Evolutionary conservation across 2,888 invertebrate genomes (phyloP).

Genomic region (Dicycla oo): DNA sequence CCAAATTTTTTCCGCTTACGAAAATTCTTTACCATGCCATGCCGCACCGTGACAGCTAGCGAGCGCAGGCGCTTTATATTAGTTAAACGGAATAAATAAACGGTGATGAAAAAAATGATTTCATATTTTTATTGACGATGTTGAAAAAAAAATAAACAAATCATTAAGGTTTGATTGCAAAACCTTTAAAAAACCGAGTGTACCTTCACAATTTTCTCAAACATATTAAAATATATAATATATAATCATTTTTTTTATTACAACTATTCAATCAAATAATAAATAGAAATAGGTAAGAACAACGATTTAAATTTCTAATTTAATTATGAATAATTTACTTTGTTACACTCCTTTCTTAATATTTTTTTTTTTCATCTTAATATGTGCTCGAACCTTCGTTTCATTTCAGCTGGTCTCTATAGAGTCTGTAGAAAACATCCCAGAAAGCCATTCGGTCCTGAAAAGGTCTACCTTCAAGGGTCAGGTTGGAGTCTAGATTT

Average conservation of each 20-base stretch:
- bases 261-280: too few species aligned
- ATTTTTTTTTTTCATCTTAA: neutral
- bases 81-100: neutral
- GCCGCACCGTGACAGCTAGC: too few species aligned
- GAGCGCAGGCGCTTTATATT: too few species aligned
- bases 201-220: neutral
- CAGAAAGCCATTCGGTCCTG: constrained; percentile 64
- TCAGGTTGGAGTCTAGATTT: constrained; percentile 49
- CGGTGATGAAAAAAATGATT: neutral
- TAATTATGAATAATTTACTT: too few species aligned
- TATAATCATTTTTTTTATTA: too few species aligned
- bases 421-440: constrained; percentile 67
- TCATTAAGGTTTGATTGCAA: neutral
- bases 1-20: too few species aligned
- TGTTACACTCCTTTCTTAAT: neutral
- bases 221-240: neutral
- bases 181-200: neutral
- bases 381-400: neutral
- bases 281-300: too few species aligned
- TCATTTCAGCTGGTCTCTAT: constrained; percentile 48
- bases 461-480: constrained; percentile 54
- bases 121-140: neutral
- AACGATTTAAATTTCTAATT: too few species aligned
- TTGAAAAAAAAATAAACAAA: neutral
- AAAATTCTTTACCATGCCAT: too few species aligned